Evolutionary conservation across 2,113 vertebrate species (phyloP).

Genomic region (Dicaeum eximium): DNA sequence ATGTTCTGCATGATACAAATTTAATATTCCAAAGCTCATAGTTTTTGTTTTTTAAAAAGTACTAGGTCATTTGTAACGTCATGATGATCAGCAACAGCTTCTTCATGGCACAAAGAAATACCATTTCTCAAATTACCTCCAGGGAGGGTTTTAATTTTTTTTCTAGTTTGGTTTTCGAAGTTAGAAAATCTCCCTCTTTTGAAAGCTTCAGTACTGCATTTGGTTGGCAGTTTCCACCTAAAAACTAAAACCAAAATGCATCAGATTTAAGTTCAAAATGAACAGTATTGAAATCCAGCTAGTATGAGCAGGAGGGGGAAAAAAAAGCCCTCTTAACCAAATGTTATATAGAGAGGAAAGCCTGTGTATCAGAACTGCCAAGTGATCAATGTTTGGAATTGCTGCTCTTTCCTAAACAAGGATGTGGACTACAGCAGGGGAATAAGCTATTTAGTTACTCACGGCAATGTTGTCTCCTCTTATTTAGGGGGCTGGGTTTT

Average conservation of each 20-base stretch:
- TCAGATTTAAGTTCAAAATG: background rate
- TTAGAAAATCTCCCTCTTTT: background rate
- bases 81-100: background rate
- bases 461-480: background rate
- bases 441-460: background rate
- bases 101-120: background rate
- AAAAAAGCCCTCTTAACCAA: background rate
- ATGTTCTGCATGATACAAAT: background rate
- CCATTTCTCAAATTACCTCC: background rate
- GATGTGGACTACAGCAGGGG: background rate
- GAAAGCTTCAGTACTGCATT: background rate
- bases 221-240: background rate
- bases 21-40: background rate
- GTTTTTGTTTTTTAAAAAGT: background rate
- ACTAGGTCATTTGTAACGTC: background rate
- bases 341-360: background rate
- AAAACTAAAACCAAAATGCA: background rate
- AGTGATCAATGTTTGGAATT: background rate
- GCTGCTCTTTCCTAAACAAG: background rate
- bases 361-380: background rate
- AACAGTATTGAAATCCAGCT: background rate
- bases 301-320: rapidly evolving
- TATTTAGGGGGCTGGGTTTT: background rate
- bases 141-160: background rate
- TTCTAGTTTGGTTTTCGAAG: background rate